Evolutionary conservation across 2,797 vertebrate species (phyloP).

Genomic region (Agapornis canus): DNA sequence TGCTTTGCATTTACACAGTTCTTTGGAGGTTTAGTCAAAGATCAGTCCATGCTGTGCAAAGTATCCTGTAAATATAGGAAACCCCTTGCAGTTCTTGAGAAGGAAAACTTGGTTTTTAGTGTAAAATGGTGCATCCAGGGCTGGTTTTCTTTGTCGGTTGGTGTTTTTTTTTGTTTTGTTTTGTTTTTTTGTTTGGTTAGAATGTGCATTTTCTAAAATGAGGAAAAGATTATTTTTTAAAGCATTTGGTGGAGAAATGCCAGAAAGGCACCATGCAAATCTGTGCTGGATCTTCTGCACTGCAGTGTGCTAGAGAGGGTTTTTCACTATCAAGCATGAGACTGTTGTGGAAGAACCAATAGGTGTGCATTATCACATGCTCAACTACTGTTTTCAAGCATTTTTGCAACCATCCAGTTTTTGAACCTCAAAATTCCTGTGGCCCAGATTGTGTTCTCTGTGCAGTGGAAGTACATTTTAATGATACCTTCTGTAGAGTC

Average conservation of each 20-base stretch:
- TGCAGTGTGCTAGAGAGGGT: rapidly evolving
- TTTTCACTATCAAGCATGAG: background rate
- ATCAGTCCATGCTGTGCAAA: background rate
- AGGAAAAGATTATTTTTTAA: background rate
- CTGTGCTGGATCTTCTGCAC: background rate
- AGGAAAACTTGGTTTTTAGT: background rate
- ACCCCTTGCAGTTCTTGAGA: background rate
- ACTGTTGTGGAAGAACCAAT: background rate
- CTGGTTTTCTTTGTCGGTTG: background rate
- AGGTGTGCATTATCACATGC: background rate
- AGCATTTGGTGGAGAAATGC: background rate
- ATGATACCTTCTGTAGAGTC: background rate
- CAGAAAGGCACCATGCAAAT: background rate
- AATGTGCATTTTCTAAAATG: background rate
- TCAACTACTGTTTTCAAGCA: background rate
- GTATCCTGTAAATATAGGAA: conserved; percentile 2
- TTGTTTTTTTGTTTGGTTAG: background rate
- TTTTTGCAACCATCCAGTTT: background rate
- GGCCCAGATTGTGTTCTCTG: background rate
- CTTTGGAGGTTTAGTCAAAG: background rate
- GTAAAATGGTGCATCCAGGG: background rate
- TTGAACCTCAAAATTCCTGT: conserved; percentile 28
- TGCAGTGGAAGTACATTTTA: background rate
- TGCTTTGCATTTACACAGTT: background rate
- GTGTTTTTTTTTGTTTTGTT: background rate